These are phyloP conservation scores for Myotis yumanensis DNA, from an alignment of 2,113 vertebrate genomes.

Conservation along the genomic window DNA sequence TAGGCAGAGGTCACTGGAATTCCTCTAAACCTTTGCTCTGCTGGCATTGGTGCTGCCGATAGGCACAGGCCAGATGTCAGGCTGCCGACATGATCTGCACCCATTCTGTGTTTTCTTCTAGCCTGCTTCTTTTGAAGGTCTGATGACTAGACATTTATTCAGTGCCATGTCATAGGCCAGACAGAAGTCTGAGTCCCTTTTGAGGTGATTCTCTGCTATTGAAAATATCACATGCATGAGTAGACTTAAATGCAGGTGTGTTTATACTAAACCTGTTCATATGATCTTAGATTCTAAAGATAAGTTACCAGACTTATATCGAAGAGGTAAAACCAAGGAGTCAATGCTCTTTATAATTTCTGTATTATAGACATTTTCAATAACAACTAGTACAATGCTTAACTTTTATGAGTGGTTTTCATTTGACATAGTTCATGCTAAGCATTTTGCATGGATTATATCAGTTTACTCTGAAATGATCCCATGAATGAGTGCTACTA, in stretches of 20 bases:
- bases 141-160: not conserved
- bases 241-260: not conserved
- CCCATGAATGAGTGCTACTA: not conserved
- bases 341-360: not conserved
- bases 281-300: not conserved
- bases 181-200: not conserved
- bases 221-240: not conserved
- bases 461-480: not conserved
- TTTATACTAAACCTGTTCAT: not conserved
- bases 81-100: not conserved
- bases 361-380: not conserved
- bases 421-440: not conserved
- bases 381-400: not conserved
- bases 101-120: not conserved
- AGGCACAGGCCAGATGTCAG: rapidly evolving
- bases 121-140: not conserved
- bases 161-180: not conserved
- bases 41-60: no score
- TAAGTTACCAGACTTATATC: not conserved
- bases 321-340: not conserved
- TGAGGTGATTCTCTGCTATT: not conserved
- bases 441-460: not conserved
- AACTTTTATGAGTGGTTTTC: not conserved
- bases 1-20: not conserved
- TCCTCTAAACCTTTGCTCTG: not conserved